Percentiles rank a stretch among this genome's conserved stretches.
Conservation (phyloP, 2,888 invertebrate species). For the Microplitis deprimator region DNA sequence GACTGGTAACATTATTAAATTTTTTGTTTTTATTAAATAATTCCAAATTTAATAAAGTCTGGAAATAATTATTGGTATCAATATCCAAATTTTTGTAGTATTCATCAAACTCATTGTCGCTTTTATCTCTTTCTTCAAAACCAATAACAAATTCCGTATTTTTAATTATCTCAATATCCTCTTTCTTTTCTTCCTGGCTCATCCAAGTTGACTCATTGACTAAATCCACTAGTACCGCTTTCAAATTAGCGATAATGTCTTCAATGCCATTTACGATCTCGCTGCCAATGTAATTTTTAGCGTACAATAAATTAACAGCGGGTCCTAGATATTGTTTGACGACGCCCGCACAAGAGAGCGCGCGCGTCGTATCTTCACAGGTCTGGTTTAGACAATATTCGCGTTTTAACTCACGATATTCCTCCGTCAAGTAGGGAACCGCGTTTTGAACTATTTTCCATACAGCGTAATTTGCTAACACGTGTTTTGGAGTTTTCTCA, state of each 20-base stretch:
- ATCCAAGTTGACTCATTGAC: neutral
- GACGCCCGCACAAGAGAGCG: neutral
- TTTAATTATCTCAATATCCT: neutral
- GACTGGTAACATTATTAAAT: neutral
- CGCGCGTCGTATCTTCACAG: neutral
- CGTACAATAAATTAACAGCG: neutral
- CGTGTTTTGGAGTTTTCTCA: neutral
- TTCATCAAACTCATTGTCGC: neutral
- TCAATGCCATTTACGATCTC: neutral
- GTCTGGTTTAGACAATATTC: neutral
- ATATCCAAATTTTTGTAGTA: neutral
- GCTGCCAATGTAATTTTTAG: neutral
- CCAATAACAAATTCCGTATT: neutral
- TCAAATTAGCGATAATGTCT: neutral
- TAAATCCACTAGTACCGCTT: neutral
- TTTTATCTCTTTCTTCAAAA: neutral
- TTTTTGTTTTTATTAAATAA: neutral
- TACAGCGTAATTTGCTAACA: neutral
- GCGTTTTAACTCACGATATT: neutral
- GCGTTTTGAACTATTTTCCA: neutral
- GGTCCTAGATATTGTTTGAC: neutral
- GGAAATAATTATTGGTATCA: neutral
- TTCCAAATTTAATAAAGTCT: neutral
- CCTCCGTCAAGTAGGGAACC: neutral
- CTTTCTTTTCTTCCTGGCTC: neutral